Evolutionary conservation across 2,113 vertebrate species (phyloP).

Genomic region (Gallinago undulata): DNA sequence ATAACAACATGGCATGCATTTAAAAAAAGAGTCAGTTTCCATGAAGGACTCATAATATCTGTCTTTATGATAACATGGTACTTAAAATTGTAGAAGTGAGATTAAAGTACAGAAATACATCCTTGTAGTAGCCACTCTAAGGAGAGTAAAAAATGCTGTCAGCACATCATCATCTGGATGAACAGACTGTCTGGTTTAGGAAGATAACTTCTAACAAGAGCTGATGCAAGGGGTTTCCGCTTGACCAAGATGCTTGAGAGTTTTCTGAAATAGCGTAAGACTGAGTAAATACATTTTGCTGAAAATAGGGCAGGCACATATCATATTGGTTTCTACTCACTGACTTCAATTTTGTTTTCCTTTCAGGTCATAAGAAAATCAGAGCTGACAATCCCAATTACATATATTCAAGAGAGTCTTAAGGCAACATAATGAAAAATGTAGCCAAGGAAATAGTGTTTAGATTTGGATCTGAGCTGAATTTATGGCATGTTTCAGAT

Average conservation of each 20-base stretch:
- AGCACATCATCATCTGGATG: background rate
- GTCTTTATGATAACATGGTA: background rate
- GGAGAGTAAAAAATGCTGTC: background rate
- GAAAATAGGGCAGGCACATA: background rate
- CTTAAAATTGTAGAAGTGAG: background rate
- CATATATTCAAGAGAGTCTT: background rate
- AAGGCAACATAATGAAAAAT: background rate
- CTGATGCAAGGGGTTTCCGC: background rate
- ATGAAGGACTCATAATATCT: background rate
- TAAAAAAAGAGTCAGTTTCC: background rate
- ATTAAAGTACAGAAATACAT: background rate
- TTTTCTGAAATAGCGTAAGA: slow-evolving; percentile 2
- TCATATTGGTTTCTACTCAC: background rate
- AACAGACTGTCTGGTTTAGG: background rate
- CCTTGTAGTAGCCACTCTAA: background rate
- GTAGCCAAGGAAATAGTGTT: background rate
- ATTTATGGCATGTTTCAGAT: background rate
- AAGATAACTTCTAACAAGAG: background rate
- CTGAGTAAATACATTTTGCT: background rate
- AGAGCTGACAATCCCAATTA: background rate
- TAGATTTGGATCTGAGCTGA: background rate
- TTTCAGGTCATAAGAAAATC: background rate
- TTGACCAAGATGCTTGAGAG: background rate
- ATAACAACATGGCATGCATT: background rate
- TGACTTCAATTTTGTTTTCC: background rate